Conservation (phyloP, 2,888 invertebrate species). For the Apotomis capreana region DNA sequence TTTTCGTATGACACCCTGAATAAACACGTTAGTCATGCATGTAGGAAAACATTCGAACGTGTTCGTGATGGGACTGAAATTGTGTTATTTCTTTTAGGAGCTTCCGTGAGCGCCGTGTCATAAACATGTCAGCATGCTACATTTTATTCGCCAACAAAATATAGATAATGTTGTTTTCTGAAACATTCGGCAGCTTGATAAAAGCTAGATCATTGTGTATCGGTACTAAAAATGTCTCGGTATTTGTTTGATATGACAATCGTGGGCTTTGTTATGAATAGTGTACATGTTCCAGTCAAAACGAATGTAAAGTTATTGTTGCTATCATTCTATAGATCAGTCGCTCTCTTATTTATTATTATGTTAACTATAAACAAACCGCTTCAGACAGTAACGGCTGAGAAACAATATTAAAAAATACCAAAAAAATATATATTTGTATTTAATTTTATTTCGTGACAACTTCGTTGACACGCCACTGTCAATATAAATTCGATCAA, state of each 20-base stretch:
- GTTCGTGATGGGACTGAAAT: slow-evolving; percentile 54
- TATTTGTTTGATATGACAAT: slow-evolving; percentile 44
- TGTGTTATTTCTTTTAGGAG: slow-evolving; percentile 54
- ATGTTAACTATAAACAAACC: neutral
- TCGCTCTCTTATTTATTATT: neutral
- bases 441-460: neutral
- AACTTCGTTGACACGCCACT: slow-evolving; percentile 13
- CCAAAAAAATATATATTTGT: neutral
- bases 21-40: slow-evolving; percentile 37
- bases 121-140: slow-evolving; percentile 59
- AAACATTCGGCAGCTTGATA: slow-evolving; percentile 45
- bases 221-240: slow-evolving; percentile 42
- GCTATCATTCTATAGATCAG: neutral
- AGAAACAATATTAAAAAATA: neutral
- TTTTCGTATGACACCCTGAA: slow-evolving; percentile 33
- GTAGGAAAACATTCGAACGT: slow-evolving; percentile 48
- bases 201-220: slow-evolving; percentile 31
- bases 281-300: slow-evolving; percentile 19
- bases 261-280: slow-evolving; percentile 15
- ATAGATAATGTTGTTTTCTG: slow-evolving; percentile 45
- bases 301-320: slow-evolving; percentile 15
- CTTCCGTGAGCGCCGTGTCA: slow-evolving; percentile 49
- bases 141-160: slow-evolving; percentile 46
- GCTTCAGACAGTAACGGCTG: neutral
- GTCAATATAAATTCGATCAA: slow-evolving; percentile 33